These are phyloP conservation scores for Nasonia longicornis DNA, from an alignment of 1,140 invertebrate genomes.

Conservation along the genomic window DNA sequence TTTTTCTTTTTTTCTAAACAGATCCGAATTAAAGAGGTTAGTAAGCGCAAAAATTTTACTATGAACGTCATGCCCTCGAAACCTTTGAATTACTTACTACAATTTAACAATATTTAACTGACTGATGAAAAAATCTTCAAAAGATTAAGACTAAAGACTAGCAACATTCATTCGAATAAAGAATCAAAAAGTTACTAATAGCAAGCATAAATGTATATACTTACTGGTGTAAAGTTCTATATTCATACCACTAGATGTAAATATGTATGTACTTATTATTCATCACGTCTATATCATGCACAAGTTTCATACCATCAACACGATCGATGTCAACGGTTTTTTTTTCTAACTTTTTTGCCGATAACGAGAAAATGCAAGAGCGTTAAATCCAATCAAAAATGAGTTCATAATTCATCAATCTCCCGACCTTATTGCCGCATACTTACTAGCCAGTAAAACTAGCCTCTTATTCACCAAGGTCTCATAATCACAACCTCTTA, in stretches of 20 bases:
- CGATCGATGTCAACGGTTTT: background rate
- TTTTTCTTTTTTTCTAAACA: conserved; percentile 33
- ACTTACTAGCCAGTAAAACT: conserved; percentile 1
- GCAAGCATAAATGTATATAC: background rate
- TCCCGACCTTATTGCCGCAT: background rate
- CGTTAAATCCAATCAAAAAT: background rate
- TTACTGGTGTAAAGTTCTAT: background rate
- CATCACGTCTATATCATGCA: background rate
- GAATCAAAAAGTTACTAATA: background rate
- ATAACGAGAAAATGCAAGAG: too few species aligned
- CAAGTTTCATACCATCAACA: background rate
- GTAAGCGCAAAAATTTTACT: conserved; percentile 24
- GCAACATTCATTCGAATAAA: background rate
- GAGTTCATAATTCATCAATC: background rate
- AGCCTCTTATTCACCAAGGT: background rate
- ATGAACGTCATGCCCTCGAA: conserved; percentile 5
- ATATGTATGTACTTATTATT: background rate
- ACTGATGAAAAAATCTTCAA: background rate
- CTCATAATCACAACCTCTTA: background rate
- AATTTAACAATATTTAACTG: background rate
- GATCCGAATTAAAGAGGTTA: conserved; percentile 31
- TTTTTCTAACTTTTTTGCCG: too few species aligned
- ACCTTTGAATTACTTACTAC: background rate
- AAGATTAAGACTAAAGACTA: background rate
- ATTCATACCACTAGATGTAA: background rate